Evolutionary conservation across 1,140 invertebrate genomes (phyloP).

Genomic region (Goniozus legneri): DNA sequence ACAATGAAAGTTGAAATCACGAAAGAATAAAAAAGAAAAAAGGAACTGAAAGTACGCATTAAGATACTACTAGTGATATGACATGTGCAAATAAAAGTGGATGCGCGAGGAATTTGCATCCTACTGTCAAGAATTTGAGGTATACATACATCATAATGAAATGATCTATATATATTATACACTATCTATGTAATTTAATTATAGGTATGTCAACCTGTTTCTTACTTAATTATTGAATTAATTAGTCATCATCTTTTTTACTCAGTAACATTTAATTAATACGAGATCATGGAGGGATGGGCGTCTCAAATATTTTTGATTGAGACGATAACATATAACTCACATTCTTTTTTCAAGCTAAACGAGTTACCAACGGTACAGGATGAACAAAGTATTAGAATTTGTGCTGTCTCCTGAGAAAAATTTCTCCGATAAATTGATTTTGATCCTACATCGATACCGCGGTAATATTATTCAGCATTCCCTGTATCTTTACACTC

Average conservation of each 20-base stretch:
- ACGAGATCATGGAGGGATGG: constrained; percentile 39
- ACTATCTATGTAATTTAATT: constrained; percentile 30
- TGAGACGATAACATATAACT: constrained; percentile 21
- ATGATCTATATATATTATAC: constrained; percentile 28
- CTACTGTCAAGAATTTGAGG: constrained; percentile 22
- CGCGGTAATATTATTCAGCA: constrained; percentile 25
- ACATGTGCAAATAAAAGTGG: constrained; percentile 17
- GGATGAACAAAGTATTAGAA: constrained; percentile 28
- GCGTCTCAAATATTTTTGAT: constrained; percentile 22
- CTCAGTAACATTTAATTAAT: constrained; percentile 31
- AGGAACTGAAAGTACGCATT: constrained; percentile 17
- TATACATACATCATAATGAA: constrained; percentile 30
- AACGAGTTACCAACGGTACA: constrained; percentile 13
- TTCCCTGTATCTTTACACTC: constrained; percentile 34
- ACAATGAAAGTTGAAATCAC: constrained; percentile 10
- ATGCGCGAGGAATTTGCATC: constrained; percentile 22
- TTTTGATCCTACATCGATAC: constrained; percentile 25
- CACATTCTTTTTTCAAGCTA: not conserved
- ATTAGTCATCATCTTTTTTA: constrained; percentile 19
- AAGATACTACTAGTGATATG: constrained; percentile 18
- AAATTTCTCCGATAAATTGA: constrained; percentile 14
- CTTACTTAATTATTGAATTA: constrained; percentile 34
- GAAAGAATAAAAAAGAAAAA: constrained; percentile 12
- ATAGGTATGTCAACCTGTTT: constrained; percentile 32
- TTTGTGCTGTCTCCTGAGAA: constrained; percentile 21